Base-by-base conservation (phyloP, 1,140 invertebrate genomes). In the Pteromalus puparum region DNA sequence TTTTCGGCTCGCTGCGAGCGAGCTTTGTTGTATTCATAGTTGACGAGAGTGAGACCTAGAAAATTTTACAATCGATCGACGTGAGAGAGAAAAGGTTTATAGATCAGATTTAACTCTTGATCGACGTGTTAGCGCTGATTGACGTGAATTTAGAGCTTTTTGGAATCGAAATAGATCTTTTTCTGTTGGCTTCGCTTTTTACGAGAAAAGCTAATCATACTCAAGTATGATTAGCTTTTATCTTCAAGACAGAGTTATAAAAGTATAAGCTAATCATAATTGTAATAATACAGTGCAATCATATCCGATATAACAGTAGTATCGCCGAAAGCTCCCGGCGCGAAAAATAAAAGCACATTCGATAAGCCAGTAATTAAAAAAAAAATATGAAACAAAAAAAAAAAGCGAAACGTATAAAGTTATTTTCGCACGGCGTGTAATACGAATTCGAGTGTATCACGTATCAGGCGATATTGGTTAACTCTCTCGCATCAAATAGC, bases 391-490 rank as follows among this genome's bases (percentile, higher is more conserved):
- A 34, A 61, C 21, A 61, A 73, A 73, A 38, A 42, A 42, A 34
- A 75, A 73, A 73, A 21, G 18, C 7, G 72, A n/a, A 73, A 73
- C 7, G 15, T 15, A n/a, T n/a, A 30, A 61, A 28, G 75, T 77
- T 65, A 65, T 65, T 77, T 77, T 77, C 30, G 26, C 24, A 6
- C n/a, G 30, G 30, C 30, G 30, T 77, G 10, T 77, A 42, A 76
- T n/a, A 61, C 53, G 53, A 61, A n/a, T 76, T 76, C 74, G 12
- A 76, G 38, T 48, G 74, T 80, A 80, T 68, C 65, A 26, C 30
- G 24, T 79, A 79, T 26, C 67, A 70, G 30, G 46, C 28, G 79
- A 81, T 81, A 81, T 81, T 73, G 79, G 79, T 61, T 81, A 81
- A 48, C 79, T 81, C 79, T 81, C 9, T 48, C 42, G 3, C 26